Evolutionary conservation across 30 jellyfish, hydroid and myxozoan species (phyloP).

Genomic region (Aurelia aurita): DNA sequence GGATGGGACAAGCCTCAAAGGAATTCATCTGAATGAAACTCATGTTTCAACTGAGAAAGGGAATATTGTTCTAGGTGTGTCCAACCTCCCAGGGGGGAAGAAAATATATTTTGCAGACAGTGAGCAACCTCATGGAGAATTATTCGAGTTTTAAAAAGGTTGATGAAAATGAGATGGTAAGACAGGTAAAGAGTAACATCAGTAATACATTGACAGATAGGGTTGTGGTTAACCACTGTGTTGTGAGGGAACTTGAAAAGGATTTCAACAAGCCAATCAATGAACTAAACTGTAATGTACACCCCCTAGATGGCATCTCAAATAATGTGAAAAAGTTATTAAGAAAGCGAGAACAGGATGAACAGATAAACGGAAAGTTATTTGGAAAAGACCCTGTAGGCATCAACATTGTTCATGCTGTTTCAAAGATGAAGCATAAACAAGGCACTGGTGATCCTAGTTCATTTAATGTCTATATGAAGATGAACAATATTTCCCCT

Average conservation of each 20-base stretch:
- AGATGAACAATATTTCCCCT: too few species aligned
- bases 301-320: constrained; percentile 52
- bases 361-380: too few species aligned
- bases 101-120: constrained; percentile 17
- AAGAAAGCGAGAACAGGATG: background rate
- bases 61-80: background rate
- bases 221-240: constrained; percentile 34
- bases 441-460: too few species aligned
- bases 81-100: constrained; percentile 48
- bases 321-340: constrained; percentile 6
- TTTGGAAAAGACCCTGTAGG: too few species aligned
- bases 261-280: too few species aligned
- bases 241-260: constrained; percentile 4
- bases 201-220: constrained; percentile 30
- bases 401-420: too few species aligned
- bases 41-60: constrained; percentile 30
- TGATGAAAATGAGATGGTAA: too few species aligned
- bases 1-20: background rate
- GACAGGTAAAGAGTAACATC: background rate
- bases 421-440: too few species aligned
- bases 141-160: constrained; percentile 2
- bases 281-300: too few species aligned
- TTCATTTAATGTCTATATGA: too few species aligned
- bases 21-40: constrained; percentile 29
- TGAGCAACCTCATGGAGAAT: background rate